Percentiles rank a stretch among this genome's conserved stretches.
Evolutionary conservation across 2,888 invertebrate genomes (phyloP).

Genomic region (Cheilosia impressa): DNA sequence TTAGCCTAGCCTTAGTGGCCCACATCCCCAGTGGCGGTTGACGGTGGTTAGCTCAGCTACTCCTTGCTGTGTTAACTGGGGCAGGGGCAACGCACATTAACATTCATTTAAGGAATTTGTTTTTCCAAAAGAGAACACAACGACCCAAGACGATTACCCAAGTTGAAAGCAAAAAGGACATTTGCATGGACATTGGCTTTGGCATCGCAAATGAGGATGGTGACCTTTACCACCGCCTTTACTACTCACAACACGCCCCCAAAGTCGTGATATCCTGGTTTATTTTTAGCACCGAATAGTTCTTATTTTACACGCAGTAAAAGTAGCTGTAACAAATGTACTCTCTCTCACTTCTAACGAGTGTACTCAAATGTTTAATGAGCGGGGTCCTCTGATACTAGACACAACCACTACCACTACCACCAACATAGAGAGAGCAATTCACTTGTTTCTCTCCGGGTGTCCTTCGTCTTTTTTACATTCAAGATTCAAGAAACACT

Average conservation of each 20-base stretch:
- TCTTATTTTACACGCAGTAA: constrained; percentile 70
- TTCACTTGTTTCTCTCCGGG: constrained; percentile 23
- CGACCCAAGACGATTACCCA: constrained; percentile 6
- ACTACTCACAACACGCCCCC: constrained; percentile 43
- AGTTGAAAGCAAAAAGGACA: constrained; percentile 9
- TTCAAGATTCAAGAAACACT: constrained; percentile 11
- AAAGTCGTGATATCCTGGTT: constrained; percentile 61
- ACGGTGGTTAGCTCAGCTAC: background rate
- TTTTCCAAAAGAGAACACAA: constrained; percentile 15
- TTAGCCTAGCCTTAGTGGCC: constrained; percentile 41
- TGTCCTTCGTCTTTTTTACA: constrained; percentile 29
- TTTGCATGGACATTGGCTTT: constrained; percentile 50
- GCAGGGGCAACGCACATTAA: constrained; percentile 13
- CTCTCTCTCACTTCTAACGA: constrained; percentile 57
- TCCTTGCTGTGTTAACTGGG: constrained; percentile 5
- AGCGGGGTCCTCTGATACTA: constrained; percentile 25
- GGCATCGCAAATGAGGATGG: constrained; percentile 56
- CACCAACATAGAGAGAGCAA: constrained; percentile 12
- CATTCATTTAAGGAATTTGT: constrained; percentile 28
- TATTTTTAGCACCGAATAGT: constrained; percentile 73
- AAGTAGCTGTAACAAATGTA: constrained; percentile 60
- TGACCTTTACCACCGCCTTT: constrained; percentile 68
- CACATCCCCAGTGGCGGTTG: constrained; percentile 11
- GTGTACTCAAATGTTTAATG: constrained; percentile 46
- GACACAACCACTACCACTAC: too few relatives aligned